Percentiles rank a stretch among this genome's conserved stretches.
These are phyloP conservation scores for Pipra filicauda DNA, from an alignment of 2,113 vertebrate species.

Conservation along the genomic window DNA sequence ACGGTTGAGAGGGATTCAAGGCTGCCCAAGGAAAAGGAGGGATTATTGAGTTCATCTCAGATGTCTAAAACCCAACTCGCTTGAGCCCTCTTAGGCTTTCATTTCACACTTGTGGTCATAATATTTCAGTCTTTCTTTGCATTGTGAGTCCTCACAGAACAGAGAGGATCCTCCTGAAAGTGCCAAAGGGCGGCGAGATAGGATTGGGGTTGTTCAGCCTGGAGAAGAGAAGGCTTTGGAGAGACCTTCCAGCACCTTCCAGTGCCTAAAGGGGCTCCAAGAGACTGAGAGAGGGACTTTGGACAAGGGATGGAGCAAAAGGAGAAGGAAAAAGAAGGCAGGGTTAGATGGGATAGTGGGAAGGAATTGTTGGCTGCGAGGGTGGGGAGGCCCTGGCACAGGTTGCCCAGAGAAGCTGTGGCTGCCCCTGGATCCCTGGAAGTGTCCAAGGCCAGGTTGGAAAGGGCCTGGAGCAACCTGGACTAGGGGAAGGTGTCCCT, in stretches of 20 bases:
- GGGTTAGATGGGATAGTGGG: neutral
- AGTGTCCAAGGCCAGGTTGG: neutral
- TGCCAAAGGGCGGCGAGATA: neutral
- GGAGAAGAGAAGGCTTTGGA: neutral
- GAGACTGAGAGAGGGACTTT: neutral
- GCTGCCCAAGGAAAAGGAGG: neutral
- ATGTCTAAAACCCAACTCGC: neutral
- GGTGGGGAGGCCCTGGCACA: neutral
- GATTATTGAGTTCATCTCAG: neutral
- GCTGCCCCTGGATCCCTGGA: neutral
- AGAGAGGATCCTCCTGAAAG: neutral
- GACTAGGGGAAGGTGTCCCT: neutral
- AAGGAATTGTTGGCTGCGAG: neutral
- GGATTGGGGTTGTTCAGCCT: neutral
- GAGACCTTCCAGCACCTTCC: neutral
- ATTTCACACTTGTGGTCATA: neutral
- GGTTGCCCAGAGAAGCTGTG: neutral
- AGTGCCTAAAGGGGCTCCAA: neutral
- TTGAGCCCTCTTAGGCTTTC: neutral
- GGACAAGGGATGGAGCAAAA: neutral
- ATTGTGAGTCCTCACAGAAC: neutral
- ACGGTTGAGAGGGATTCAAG: neutral
- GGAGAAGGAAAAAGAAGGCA: neutral
- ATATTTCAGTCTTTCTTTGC: neutral
- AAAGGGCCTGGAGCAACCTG: neutral